Evolutionary conservation across 2,888 invertebrate genomes (phyloP), one percentile per base, ranked within the genome.

Genomic region (Chironomus riparius): DNA sequence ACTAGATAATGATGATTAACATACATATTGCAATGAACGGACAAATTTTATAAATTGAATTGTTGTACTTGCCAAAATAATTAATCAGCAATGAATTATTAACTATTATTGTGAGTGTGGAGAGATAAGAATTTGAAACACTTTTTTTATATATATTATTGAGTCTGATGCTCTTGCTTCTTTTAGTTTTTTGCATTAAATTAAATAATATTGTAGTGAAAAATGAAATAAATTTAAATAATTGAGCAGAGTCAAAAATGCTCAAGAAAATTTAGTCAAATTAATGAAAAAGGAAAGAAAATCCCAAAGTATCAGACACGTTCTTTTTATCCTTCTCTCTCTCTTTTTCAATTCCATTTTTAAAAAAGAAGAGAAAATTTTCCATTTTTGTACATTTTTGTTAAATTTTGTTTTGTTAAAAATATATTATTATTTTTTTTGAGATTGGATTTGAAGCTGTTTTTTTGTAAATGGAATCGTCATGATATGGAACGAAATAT

Each of bases 21-120:
- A 56, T 18, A 56, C 56, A 15, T 10, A 47, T 73, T 73, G 72
- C 72, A 62, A 62, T 73, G 62, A 73, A 62, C 72, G 61, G 72
- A 73, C 72, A 73, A 73, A 62, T 56, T 73, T 71, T 61, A n/a
- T 61, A 38, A 38, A 24, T 24, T 38, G 10, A 38, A 38, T 73
- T 73, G 61, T 62, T 73, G 47, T 56, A 73, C 72, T 73, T 73
- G 72, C 72, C 72, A 73, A 73, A 73, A 47, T 24, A 24, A 56
- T 65, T 65, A 24, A 24, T 21, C 7, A 56, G 15, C n/a, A 50
- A 50, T n/a, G 50, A 50, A 50, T 38, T 38, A 38, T 38, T 10
- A 24, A 28, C n/a, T 38, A 38, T 38, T 38, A 38, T 38, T 38
- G 15, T 56, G 56, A 18, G 56, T 18, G 15, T 56, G 56, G 18